Base-by-base conservation (phyloP, 1,140 invertebrate genomes). In the Ylistrum balloti region DNA sequence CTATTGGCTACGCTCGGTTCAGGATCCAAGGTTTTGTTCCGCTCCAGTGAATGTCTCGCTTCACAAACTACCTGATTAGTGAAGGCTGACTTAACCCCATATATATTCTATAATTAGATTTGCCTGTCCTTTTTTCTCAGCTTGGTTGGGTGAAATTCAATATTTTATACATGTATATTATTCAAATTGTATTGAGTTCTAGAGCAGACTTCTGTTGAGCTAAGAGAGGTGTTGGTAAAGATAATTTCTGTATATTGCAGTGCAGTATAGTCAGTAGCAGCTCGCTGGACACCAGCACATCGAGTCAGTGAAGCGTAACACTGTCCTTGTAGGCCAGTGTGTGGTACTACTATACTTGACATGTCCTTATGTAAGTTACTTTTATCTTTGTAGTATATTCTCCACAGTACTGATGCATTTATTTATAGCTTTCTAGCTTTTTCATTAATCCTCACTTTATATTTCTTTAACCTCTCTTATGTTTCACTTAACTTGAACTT, bases 31-130 rank as follows among this genome's bases (percentile, higher is more conserved):
- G 56, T 74, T 74, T 74, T 28, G 56, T 74, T 74, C 56, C 56
- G 56, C 56, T 74, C 56, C n/a, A n/a, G 17, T 74, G 56, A 74
- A 74, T 74, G 56, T 74, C 56, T 3, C 56, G 56, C 56, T 74
- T 74, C 56, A 74, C 22, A 74, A 28, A 74, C 56, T 74, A 74
- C 22, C 56, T 74, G 56, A 74, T 74, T 74, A 74, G 56, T 74
- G 22, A n/a, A 74, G 56, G 22, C 56, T 74, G 56, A 74, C 56
- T 74, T 74, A 74, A 22, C 56, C 56, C 56, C 22, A 74, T n/a
- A 74, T 74, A 74, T 74, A 74, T 74, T 74, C 22, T n/a, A 74
- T 74, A 74, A 74, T 74, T 74, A 74, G 56, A 74, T 74, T 74
- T 74, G 5, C 56, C 56, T 17, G 56, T 74, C 56, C 13, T n/a